Evolutionary conservation across 1,140 invertebrate species (phyloP).

Genomic region (Platorchestia sp.): DNA sequence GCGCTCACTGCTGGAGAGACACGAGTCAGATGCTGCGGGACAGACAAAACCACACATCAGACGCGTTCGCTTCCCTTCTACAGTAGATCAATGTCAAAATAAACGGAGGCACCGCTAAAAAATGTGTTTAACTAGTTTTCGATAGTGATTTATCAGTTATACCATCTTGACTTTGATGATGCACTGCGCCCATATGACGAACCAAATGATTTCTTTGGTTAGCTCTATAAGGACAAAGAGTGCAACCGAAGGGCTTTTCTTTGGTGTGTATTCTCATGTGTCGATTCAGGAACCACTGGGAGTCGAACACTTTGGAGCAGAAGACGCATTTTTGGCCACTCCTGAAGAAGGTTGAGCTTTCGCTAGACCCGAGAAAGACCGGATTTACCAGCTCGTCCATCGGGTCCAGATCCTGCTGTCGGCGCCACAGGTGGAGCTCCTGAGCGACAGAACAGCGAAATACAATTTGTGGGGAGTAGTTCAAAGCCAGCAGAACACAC

Average conservation of each 20-base stretch:
- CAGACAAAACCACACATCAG: constrained; percentile 47
- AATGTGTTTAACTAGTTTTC: constrained; percentile 4
- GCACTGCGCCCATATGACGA: constrained; percentile 51
- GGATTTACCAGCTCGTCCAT: constrained; percentile 42
- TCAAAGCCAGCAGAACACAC: constrained; percentile 6
- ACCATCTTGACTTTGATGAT: constrained; percentile 7
- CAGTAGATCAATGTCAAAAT: not conserved
- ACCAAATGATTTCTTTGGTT: constrained; percentile 69
- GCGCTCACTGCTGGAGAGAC: constrained; percentile 22
- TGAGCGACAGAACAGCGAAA: constrained; percentile 49
- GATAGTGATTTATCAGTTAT: not conserved
- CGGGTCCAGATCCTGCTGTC: constrained; percentile 2
- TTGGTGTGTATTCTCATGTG: constrained; percentile 58
- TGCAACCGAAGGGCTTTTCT: constrained; percentile 56
- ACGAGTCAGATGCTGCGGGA: constrained; percentile 36
- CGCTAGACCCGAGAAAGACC: not conserved
- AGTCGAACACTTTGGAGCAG: constrained; percentile 63
- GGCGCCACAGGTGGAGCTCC: constrained; percentile 11
- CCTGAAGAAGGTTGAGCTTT: constrained; percentile 1
- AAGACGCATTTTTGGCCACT: constrained; percentile 60
- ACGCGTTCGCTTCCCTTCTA: not conserved
- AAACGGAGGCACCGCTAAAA: not conserved
- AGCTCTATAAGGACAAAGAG: constrained; percentile 65
- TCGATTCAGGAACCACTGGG: constrained; percentile 61
- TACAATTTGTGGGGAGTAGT: not conserved